Evolutionary conservation across 2,797 vertebrate genomes (phyloP).

Genomic region (Champsocephalus gunnari): DNA sequence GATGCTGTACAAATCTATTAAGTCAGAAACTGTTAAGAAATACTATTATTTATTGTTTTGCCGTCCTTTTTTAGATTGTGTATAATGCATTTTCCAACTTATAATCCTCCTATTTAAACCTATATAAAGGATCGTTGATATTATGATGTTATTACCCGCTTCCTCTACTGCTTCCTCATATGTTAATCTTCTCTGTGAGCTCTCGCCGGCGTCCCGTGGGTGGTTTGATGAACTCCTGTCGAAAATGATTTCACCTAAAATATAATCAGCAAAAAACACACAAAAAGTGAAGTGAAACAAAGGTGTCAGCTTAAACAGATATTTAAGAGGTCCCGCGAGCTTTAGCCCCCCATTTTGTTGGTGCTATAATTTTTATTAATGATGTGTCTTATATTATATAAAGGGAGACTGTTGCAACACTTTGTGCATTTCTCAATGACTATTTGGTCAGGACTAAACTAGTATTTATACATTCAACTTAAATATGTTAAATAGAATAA

Average conservation of each 20-base stretch:
- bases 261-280: conserved; percentile 20
- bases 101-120: neutral
- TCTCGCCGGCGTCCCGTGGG: neutral
- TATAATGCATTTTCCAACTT: neutral
- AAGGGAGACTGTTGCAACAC: too few relatives aligned
- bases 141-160: conserved; percentile 71
- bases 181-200: conserved; percentile 47
- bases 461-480: too few relatives aligned
- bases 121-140: neutral
- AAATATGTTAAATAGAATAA: too few relatives aligned
- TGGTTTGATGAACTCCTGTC: conserved; percentile 44
- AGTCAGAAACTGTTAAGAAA: too few relatives aligned
- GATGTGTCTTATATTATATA: too few relatives aligned
- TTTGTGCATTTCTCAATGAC: too few relatives aligned
- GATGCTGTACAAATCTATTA: neutral
- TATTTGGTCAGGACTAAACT: too few relatives aligned
- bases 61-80: neutral
- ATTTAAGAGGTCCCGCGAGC: neutral
- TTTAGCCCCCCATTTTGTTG: neutral
- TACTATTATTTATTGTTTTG: too few relatives aligned
- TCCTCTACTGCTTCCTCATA: conserved; percentile 84
- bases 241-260: conserved; percentile 72
- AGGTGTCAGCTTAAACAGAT: neutral
- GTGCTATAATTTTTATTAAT: too few relatives aligned
- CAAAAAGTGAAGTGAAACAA: neutral